These are phyloP conservation scores for Ornithoptera alexandrae DNA, from an alignment of 2,888 invertebrate genomes.

Conservation along the genomic window DNA sequence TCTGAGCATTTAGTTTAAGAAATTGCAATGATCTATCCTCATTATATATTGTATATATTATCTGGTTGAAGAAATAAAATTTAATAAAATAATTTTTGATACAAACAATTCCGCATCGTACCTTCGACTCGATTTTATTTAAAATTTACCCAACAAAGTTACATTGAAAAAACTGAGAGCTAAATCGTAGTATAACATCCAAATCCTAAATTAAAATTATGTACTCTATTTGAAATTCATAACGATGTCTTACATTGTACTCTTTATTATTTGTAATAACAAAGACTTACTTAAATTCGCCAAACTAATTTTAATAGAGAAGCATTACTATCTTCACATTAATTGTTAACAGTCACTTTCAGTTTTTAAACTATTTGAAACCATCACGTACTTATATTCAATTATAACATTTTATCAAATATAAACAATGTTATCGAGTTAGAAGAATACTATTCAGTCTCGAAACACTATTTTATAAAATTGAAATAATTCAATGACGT, in stretches of 20 bases:
- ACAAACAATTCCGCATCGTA: not conserved
- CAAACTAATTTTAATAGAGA: constrained; percentile 17
- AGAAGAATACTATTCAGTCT: constrained; percentile 11
- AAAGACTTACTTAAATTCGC: constrained; percentile 31
- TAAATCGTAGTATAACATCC: not conserved
- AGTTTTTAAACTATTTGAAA: constrained; percentile 1
- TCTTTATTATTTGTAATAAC: constrained; percentile 12
- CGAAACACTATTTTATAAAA: constrained; percentile 6
- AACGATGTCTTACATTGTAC: not conserved
- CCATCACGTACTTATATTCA: constrained; percentile 10
- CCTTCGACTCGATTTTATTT: too few species aligned
- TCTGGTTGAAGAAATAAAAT: too few species aligned
- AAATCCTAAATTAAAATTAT: too few species aligned
- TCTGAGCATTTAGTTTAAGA: not conserved
- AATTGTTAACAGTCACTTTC: not conserved
- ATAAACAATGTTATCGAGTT: constrained; percentile 25
- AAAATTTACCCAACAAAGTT: not conserved
- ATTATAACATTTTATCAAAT: constrained; percentile 23
- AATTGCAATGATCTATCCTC: not conserved
- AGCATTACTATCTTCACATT: constrained; percentile 24
- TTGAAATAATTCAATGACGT: constrained; percentile 18
- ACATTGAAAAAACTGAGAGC: not conserved
- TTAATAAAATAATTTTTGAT: not conserved
- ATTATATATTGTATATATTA: too few species aligned
- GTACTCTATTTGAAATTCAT: too few species aligned